Base-by-base conservation (phyloP, 2,888 invertebrate genomes). In the Synanthedon formicaeformis region DNA sequence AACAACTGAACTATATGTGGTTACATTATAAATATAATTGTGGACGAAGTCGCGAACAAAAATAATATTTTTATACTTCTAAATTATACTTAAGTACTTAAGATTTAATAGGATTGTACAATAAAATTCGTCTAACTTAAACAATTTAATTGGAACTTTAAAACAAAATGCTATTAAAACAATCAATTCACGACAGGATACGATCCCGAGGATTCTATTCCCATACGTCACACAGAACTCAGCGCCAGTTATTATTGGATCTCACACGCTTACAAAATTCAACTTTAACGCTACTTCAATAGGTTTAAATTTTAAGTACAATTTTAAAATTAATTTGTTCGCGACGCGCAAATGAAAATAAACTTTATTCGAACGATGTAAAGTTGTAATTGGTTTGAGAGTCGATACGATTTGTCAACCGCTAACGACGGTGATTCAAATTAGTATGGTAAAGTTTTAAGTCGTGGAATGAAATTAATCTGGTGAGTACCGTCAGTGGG, bases 391-490 rank as follows among this genome's bases (percentile, higher is more conserved):
- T 13, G 1, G 10, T 5, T 3, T 51, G 48, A 12, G 14, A 50
- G 40, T 14, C 14, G 54, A 52, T 4, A 3, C 45, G 45, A 14
- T 45, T 54, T 23, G 50, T 53, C 53, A 56, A 56, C 58, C 55
- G 57, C 53, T 62, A 62, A 59, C 62, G 60, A 61, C 56, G 51
- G 55, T 55, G 58, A 58, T 62, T 59, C 59, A 64, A 65, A 64
- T 64, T 63, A 61, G 62, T 60, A 58, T 58, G 61, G 56, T 58
- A 57, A 67, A 66, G 65, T 67, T 67, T 63, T 62, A 65, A 63
- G 58, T 58, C 57, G 57, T 41, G 48, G 58, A 57, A 54, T 52
- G 56, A 60, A 57, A 58, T 59, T 58, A 59, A 60, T 58, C 56
- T 53, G 57, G 57, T 57, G 49, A 52, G 54, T 51, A 14, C 50